Percentiles rank a stretch among this genome's conserved stretches.
These are phyloP conservation scores for Nothura maculosa DNA, from an alignment of 2,797 vertebrate genomes.

Conservation along the genomic window DNA sequence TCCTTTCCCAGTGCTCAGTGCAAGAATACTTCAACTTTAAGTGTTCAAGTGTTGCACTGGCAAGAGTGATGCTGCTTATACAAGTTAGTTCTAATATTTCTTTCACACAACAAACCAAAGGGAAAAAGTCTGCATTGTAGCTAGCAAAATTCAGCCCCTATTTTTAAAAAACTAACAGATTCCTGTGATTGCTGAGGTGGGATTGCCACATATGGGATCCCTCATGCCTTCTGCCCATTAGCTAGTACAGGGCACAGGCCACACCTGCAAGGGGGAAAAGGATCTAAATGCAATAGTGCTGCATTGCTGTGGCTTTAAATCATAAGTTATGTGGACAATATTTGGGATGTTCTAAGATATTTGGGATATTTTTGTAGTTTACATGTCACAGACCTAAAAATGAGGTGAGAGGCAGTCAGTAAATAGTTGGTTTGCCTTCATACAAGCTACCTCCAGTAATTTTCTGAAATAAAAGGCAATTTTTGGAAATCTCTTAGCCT, in stretches of 20 bases:
- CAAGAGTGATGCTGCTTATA: slow-evolving; percentile 6
- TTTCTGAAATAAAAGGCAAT: background rate
- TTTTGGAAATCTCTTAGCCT: background rate
- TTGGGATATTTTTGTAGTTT: background rate
- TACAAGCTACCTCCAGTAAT: background rate
- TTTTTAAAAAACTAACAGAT: slow-evolving; percentile 41
- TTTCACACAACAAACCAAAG: slow-evolving; percentile 28
- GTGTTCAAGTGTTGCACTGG: slow-evolving; percentile 79
- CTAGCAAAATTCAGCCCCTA: background rate
- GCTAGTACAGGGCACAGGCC: background rate
- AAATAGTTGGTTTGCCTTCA: background rate
- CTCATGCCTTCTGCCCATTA: background rate
- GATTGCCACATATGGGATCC: background rate
- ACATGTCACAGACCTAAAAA: background rate
- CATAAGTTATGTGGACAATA: background rate
- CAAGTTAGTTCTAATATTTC: slow-evolving; percentile 18
- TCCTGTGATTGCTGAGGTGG: slow-evolving; percentile 19
- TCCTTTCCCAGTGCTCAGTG: slow-evolving; percentile 85
- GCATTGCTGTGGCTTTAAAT: background rate
- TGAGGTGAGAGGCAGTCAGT: background rate
- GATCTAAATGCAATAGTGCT: background rate
- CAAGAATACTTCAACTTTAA: slow-evolving; percentile 81
- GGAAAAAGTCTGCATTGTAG: background rate
- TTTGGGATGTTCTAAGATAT: background rate
- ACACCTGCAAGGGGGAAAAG: background rate